Conservation (phyloP, 1,140 invertebrate species). For the Oedothorax gibbosus region DNA sequence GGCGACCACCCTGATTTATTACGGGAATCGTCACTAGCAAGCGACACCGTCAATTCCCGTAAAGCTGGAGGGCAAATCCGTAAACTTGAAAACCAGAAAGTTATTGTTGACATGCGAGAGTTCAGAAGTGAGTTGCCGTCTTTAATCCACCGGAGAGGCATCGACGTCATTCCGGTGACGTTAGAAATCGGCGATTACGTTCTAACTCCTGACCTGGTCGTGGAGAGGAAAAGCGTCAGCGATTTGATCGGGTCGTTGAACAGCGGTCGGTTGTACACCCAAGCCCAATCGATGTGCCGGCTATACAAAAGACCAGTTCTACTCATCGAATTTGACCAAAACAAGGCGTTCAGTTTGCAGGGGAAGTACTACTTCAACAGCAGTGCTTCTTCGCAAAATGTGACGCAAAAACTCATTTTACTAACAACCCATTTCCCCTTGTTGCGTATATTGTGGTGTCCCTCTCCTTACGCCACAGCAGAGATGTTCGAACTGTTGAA, state of each 20-base stretch:
- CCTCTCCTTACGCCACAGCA: slow-evolving; percentile 92
- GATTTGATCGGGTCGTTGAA: slow-evolving; percentile 97
- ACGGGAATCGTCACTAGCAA: slow-evolving; percentile 68
- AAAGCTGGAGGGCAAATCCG: slow-evolving; percentile 62
- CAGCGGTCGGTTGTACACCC: slow-evolving; percentile 94
- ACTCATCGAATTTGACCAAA: slow-evolving; percentile 92
- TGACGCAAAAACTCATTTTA: slow-evolving; percentile 73
- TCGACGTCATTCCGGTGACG: slow-evolving; percentile 93
- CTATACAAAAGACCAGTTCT: slow-evolving; percentile 89
- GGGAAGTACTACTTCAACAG: slow-evolving; percentile 60
- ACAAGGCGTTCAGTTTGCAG: slow-evolving; percentile 61
- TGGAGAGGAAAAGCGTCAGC: slow-evolving; percentile 96
- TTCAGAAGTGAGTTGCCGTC: slow-evolving; percentile 97
- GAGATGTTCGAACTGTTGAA: slow-evolving; percentile 88
- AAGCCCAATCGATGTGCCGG: slow-evolving; percentile 89
- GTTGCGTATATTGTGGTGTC: slow-evolving; percentile 93
- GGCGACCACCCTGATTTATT: slow-evolving; percentile 78
- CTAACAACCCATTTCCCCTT: slow-evolving; percentile 94
- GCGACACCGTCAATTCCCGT: slow-evolving; percentile 66
- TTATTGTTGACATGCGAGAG: slow-evolving; percentile 98
- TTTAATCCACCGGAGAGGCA: slow-evolving; percentile 90
- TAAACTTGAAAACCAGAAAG: slow-evolving; percentile 62
- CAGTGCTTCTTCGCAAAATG: slow-evolving; percentile 45
- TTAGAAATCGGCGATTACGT: slow-evolving; percentile 97
- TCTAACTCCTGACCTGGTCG: slow-evolving; percentile 93